These are phyloP conservation scores for Agrotis segetum DNA, from an alignment of 2,888 invertebrate genomes.

Conservation along the genomic window DNA sequence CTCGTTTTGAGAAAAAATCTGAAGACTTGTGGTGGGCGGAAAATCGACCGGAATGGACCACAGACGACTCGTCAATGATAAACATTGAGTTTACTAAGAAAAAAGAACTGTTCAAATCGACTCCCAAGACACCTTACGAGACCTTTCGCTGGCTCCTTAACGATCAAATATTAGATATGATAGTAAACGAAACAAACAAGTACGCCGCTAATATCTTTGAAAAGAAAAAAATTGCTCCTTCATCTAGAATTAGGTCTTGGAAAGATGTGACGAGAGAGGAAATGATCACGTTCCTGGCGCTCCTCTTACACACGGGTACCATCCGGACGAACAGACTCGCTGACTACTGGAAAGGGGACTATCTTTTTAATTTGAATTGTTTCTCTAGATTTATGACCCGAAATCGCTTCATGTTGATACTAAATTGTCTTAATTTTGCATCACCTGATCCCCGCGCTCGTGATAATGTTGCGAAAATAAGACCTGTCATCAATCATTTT, in stretches of 20 bases:
- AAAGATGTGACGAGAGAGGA: slow-evolving; percentile 31
- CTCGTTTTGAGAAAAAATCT: too few species aligned
- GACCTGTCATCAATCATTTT: slow-evolving; percentile 30
- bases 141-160: slow-evolving; percentile 39
- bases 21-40: not conserved
- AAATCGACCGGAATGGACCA: slow-evolving; percentile 15
- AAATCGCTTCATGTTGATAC: slow-evolving; percentile 45
- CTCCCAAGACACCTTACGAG: slow-evolving; percentile 38
- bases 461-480: slow-evolving; percentile 12
- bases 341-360: slow-evolving; percentile 44
- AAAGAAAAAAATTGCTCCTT: not conserved
- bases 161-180: slow-evolving; percentile 36
- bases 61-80: slow-evolving; percentile 10
- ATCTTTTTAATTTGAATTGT: slow-evolving; percentile 41
- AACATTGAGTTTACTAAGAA: slow-evolving; percentile 24
- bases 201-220: slow-evolving; percentile 1
- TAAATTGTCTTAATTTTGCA: slow-evolving; percentile 25
- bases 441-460: not conserved
- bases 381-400: slow-evolving; percentile 43
- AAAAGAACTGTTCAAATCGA: slow-evolving; percentile 29
- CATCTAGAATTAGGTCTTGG: slow-evolving; percentile 24
- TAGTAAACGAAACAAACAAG: slow-evolving; percentile 39
- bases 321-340: slow-evolving; percentile 20
- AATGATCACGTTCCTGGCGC: slow-evolving; percentile 24
- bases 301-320: slow-evolving; percentile 37